Conservation (phyloP, 2,888 invertebrate species). For the Trissoscelio sp. region DNA sequence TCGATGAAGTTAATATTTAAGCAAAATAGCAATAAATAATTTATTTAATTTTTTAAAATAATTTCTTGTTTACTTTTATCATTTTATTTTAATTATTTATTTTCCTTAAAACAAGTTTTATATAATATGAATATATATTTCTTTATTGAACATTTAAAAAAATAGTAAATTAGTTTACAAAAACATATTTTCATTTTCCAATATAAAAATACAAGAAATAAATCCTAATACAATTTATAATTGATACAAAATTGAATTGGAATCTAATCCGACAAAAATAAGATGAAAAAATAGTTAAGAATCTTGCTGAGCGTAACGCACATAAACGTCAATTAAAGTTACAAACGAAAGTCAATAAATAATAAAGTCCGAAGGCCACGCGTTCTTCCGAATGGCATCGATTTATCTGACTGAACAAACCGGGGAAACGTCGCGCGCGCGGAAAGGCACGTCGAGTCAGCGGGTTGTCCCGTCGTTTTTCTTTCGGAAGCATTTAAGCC, state of each 20-base stretch:
- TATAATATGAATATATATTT: too few relatives aligned
- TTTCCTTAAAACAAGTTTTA: too few relatives aligned
- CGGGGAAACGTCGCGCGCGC: constrained; percentile 43
- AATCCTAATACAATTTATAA: too few relatives aligned
- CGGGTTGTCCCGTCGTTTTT: constrained; percentile 67
- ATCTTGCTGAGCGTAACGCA: constrained; percentile 8
- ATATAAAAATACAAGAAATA: too few relatives aligned
- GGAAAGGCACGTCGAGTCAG: constrained; percentile 67
- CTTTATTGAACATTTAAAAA: too few relatives aligned
- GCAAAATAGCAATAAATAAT: too few relatives aligned
- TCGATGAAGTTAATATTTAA: not conserved
- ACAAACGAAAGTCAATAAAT: constrained; percentile 50
- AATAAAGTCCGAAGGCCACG: constrained; percentile 40
- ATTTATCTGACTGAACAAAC: constrained; percentile 49
- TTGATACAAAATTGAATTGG: too few relatives aligned
- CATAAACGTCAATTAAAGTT: constrained; percentile 42
- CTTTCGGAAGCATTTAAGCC: constrained; percentile 68
- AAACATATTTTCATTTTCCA: too few relatives aligned
- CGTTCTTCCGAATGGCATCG: constrained; percentile 55
- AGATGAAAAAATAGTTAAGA: constrained; percentile 4
- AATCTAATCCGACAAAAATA: not conserved
- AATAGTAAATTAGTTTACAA: too few relatives aligned
- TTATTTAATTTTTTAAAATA: too few relatives aligned
- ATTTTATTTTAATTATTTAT: too few relatives aligned
- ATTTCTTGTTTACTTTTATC: too few relatives aligned